Conservation (phyloP, 2,113 vertebrate species). For the Prunella himalayana region DNA sequence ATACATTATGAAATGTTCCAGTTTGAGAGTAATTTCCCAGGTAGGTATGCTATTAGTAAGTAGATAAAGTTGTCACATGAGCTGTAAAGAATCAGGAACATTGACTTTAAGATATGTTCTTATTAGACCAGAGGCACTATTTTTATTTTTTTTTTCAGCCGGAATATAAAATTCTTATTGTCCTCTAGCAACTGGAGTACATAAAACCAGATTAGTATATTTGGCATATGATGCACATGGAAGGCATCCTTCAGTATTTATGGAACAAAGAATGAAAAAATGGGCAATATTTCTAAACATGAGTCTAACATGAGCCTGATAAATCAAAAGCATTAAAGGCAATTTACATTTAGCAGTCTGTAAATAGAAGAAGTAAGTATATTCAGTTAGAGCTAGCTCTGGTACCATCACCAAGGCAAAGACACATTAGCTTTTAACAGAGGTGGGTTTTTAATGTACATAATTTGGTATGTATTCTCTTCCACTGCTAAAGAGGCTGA, state of each 20-base stretch:
- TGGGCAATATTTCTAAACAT: neutral
- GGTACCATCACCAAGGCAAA: neutral
- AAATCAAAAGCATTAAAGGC: neutral
- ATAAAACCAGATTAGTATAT: neutral
- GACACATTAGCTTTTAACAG: neutral
- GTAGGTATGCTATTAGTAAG: neutral
- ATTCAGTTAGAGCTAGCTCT: neutral
- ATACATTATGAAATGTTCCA: neutral
- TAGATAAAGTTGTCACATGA: slow-evolving; percentile 10
- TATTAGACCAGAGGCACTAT: neutral
- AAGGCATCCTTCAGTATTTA: neutral
- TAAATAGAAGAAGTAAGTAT: neutral
- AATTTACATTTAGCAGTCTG: neutral
- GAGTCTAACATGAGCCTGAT: neutral
- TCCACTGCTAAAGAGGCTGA: neutral
- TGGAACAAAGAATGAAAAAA: neutral
- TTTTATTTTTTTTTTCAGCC: neutral
- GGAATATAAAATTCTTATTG: neutral
- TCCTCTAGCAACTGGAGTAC: neutral
- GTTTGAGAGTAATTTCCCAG: neutral
- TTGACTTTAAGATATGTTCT: neutral
- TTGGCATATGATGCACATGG: neutral
- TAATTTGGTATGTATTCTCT: neutral
- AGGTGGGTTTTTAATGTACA: neutral
- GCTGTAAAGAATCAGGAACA: neutral